Evolutionary conservation across 2,888 invertebrate genomes (phyloP).

Genomic region (Cryptocheilus praepositus): DNA sequence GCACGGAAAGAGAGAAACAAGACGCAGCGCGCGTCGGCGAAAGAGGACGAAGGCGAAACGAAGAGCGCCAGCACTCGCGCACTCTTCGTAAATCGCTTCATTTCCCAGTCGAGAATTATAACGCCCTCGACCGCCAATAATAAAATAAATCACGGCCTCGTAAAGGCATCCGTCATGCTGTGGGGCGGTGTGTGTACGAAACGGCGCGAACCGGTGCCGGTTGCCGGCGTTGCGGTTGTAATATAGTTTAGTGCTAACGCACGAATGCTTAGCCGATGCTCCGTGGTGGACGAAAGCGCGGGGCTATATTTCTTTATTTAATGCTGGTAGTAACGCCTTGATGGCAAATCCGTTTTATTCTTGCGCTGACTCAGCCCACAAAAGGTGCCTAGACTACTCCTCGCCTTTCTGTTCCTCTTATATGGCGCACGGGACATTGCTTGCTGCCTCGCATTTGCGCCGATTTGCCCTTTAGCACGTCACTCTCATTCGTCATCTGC

Average conservation of each 20-base stretch:
- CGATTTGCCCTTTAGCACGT: conserved; percentile 18
- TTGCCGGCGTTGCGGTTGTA: conserved; percentile 63
- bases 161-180: conserved; percentile 68
- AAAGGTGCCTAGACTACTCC: conserved; percentile 29
- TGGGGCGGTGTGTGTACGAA: conserved; percentile 33
- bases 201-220: neutral
- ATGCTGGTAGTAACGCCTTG: conserved; percentile 67
- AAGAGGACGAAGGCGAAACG: neutral
- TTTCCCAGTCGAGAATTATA: conserved; percentile 59
- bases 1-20: neutral
- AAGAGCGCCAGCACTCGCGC: conserved; percentile 1
- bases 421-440: no score
- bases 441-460: no score
- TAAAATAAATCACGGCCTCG: conserved; percentile 72
- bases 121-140: conserved; percentile 59
- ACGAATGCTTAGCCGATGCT: conserved; percentile 65
- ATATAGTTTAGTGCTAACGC: conserved; percentile 69
- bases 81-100: conserved; percentile 63
- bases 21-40: neutral
- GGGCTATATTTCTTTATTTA: conserved; percentile 73
- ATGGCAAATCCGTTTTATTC: conserved; percentile 69
- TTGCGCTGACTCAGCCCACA: conserved; percentile 67
- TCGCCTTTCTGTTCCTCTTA: neutral
- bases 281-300: conserved; percentile 59
- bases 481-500: neutral